phyloP scores from a whole-genome alignment of 2,113 vertebrate species.

The Pangasianodon hypophthalmus region DNA sequence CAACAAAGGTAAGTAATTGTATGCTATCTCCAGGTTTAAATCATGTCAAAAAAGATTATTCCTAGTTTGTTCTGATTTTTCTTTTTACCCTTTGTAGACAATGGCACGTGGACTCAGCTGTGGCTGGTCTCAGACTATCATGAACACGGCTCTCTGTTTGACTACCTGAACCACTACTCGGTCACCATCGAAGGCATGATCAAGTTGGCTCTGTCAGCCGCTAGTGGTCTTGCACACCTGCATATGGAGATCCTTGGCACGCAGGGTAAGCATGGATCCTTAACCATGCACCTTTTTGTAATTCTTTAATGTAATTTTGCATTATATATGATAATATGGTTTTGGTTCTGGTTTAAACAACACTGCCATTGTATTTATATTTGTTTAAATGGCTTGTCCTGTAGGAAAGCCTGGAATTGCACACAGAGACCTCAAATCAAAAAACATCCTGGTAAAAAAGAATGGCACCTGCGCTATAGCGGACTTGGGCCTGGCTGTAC shows the following conservation, averaged over 20 bases:
- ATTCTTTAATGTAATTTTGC: neutral
- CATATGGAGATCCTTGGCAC: slow-evolving; percentile 99
- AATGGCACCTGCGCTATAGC: slow-evolving; percentile 95
- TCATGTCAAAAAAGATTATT: neutral
- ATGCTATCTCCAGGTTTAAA: neutral
- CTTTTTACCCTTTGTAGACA: slow-evolving; percentile 75
- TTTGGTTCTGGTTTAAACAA: neutral
- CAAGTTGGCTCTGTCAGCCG: slow-evolving; percentile 90
- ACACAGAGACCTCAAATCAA: slow-evolving; percentile 96
- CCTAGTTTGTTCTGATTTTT: neutral
- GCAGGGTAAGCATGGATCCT: slow-evolving; percentile 78
- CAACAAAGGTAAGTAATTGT: slow-evolving; percentile 85
- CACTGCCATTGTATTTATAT: neutral
- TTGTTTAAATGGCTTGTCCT: neutral
- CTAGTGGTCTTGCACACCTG: slow-evolving; percentile 92
- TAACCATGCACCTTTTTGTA: neutral
- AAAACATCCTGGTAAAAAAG: slow-evolving; percentile 98
- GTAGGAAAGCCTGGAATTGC: slow-evolving; percentile 97
- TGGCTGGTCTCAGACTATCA: slow-evolving; percentile 98
- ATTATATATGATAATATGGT: neutral
- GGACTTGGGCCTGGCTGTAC: slow-evolving; percentile 94
- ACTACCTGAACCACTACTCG: slow-evolving; percentile 94
- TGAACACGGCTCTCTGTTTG: slow-evolving; percentile 93
- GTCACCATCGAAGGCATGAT: slow-evolving; percentile 98
- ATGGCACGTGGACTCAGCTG: slow-evolving; percentile 96